Base-by-base conservation (phyloP, 2,797 vertebrate genomes). In the Lacerta bilineata region DNA sequence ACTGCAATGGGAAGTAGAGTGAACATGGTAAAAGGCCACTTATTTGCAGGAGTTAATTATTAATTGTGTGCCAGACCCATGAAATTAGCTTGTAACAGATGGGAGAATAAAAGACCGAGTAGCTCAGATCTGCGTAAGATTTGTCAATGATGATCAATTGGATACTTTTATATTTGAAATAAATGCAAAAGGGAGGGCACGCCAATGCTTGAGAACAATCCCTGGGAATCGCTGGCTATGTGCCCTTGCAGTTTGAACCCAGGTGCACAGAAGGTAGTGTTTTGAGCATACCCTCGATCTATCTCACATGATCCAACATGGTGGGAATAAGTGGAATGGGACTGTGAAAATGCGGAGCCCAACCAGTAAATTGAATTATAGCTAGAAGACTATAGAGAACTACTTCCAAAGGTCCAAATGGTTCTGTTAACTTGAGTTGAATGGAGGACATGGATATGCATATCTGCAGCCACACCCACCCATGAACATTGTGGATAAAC, bases 41-140 rank as follows among this genome's bases (percentile, higher is more conserved):
- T 2, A 81, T 84, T 27, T 82, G 46, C 25, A 87, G 1, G 6
- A 91, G 80, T 50, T 74, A 87, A 23, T 17, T 92, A 79, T 86
- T 87, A 79, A 41, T 61, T 7, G 68, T 27, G 3, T 74, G 66
- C 46, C 68, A 84, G 89, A 81, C 71, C 20, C n/a, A 88, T 64
- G 36, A 87, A 87, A 89, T 90, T 0, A 61, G 50, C 43, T 78
- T 41, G 71, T 90, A 36, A 87, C 71, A 82, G 87, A 79, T n/a
- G 79, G 33, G 2, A 88, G 50, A 94, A 87, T 55, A 71, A 76
- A 46, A 36, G 36, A 77, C 36, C 41, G 23, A 1, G 20, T 39
- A n/a, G 36, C 15, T 50, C 20, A 71, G 0, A 46, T 74, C 8
- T 80, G 5, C 39, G 33, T 39, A 25, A 90, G 90, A 27, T 43